Evolutionary conservation across 2,888 invertebrate genomes (phyloP).

Genomic region (Aporophyla nigra): DNA sequence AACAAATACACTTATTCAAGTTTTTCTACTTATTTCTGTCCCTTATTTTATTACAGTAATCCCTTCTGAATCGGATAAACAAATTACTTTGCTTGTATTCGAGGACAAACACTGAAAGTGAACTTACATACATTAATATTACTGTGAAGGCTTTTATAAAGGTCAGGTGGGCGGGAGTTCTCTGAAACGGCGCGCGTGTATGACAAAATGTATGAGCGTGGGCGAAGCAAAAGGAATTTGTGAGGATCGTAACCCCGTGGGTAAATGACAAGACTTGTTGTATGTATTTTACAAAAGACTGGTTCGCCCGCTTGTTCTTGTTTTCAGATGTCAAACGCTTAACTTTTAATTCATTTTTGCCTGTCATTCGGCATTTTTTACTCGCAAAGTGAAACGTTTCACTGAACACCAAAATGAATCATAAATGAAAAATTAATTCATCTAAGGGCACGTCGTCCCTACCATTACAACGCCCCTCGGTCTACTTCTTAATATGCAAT

Average conservation of each 20-base stretch:
- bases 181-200: not conserved
- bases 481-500: no score
- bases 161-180: constrained; percentile 1
- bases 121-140: not conserved
- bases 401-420: no score
- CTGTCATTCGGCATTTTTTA: not conserved
- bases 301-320: not conserved
- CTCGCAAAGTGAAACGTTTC: not conserved
- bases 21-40: not conserved
- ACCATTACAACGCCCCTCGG: no score
- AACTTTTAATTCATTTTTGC: not conserved
- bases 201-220: constrained; percentile 2
- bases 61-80: not conserved
- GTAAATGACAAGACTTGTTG: not conserved
- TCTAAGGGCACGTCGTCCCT: no score
- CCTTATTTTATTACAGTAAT: constrained; percentile 1
- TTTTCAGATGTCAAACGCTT: not conserved
- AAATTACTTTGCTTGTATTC: constrained; percentile 11
- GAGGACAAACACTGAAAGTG: not conserved
- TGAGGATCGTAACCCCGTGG: constrained; percentile 3
- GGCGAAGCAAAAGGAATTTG: constrained; percentile 12
- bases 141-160: constrained; percentile 1
- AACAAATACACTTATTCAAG: constrained; percentile 8
- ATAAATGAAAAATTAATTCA: no score
- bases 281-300: not conserved